These are phyloP conservation scores for Galerucella calmariensis DNA, from an alignment of 2,888 invertebrate genomes.

Conservation along the genomic window DNA sequence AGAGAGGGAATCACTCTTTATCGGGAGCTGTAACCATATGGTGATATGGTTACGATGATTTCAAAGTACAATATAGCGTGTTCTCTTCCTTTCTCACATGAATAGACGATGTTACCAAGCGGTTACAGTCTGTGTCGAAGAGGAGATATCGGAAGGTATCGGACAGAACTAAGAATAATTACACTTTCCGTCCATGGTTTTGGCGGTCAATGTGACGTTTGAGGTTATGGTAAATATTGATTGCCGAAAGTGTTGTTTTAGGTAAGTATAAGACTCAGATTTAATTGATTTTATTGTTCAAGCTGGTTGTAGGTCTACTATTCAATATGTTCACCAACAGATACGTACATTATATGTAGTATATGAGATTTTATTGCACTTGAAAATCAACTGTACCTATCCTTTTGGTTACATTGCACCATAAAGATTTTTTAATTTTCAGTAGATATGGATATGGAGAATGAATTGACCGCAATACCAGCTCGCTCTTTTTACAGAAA, in stretches of 20 bases:
- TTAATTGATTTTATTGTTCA: conserved; percentile 14
- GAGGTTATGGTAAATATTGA: conserved; percentile 7
- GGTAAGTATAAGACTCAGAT: conserved; percentile 9
- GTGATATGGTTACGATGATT: too few relatives aligned
- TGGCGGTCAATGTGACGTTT: conserved; percentile 8
- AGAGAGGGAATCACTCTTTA: too few relatives aligned
- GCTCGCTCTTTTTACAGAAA: too few relatives aligned
- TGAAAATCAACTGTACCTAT: conserved; percentile 13
- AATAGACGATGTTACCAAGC: neutral
- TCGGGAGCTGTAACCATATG: too few relatives aligned
- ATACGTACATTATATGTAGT: conserved; percentile 12
- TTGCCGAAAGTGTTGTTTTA: conserved; percentile 9
- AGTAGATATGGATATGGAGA: too few relatives aligned
- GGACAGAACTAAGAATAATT: too few relatives aligned
- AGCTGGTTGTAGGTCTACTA: conserved; percentile 6
- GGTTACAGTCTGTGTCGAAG: neutral
- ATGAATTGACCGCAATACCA: too few relatives aligned
- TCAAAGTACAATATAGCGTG: neutral
- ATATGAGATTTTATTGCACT: neutral
- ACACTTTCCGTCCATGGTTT: neutral
- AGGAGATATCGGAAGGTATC: neutral
- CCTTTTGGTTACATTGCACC: conserved; percentile 7
- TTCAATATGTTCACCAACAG: conserved; percentile 6
- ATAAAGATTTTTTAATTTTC: conserved; percentile 4
- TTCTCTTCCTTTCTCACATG: neutral